These are phyloP conservation scores for Chaetodon trifascialis DNA, from an alignment of 2,113 vertebrate genomes.

Conservation along the genomic window DNA sequence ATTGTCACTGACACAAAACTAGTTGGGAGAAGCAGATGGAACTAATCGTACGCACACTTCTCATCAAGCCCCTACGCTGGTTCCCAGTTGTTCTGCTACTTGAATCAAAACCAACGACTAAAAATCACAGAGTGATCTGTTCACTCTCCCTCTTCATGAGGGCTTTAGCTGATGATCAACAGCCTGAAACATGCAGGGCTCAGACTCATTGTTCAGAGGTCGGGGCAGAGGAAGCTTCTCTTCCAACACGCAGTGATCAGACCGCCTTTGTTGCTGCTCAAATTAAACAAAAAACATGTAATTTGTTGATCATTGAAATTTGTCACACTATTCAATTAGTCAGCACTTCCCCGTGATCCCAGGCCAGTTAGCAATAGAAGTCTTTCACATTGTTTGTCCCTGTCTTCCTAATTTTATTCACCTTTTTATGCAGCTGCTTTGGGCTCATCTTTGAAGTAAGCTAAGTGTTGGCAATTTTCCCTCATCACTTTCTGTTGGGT, in stretches of 20 bases:
- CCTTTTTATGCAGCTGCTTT: slow-evolving; percentile 31
- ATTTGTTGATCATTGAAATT: slow-evolving; percentile 13
- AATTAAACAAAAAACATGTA: slow-evolving; percentile 14
- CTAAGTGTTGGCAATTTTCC: slow-evolving; percentile 37
- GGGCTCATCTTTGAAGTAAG: slow-evolving; percentile 43
- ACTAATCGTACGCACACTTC: no score
- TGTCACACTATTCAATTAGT: slow-evolving; percentile 18
- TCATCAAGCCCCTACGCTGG: no score
- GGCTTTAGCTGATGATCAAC: background rate
- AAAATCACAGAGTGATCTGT: background rate
- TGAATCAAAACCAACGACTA: background rate
- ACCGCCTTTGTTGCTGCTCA: slow-evolving; percentile 13
- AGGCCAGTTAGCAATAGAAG: background rate
- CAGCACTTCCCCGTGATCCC: background rate
- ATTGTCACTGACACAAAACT: background rate
- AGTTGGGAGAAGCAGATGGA: background rate
- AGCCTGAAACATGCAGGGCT: background rate
- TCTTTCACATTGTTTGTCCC: slow-evolving; percentile 17
- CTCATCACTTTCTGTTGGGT: slow-evolving; percentile 44
- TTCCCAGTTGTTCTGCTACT: background rate
- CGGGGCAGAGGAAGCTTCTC: background rate
- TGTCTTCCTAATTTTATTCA: slow-evolving; percentile 30
- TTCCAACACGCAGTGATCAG: background rate
- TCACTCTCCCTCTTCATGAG: background rate
- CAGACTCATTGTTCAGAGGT: background rate